Evolutionary conservation across 2,797 vertebrate genomes (phyloP).

Genomic region (Pygocentrus nattereri): DNA sequence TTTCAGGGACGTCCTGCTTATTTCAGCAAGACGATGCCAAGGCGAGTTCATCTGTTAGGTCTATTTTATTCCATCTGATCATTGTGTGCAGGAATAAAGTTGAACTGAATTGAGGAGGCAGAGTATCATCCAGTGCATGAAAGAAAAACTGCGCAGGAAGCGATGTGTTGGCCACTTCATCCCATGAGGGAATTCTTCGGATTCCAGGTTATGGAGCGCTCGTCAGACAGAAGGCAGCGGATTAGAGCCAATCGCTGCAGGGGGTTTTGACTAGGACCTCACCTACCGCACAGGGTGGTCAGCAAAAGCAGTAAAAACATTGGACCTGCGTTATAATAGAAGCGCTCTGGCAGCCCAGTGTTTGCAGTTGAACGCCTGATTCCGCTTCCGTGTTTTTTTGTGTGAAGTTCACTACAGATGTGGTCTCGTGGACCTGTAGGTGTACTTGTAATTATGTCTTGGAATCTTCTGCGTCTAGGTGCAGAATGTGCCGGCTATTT

Average conservation of each 20-base stretch:
- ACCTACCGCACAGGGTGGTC: slow-evolving; percentile 40
- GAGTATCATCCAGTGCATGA: no score
- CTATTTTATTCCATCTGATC: no score
- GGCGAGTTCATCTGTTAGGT: no score
- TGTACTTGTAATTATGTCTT: slow-evolving; percentile 46
- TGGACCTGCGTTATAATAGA: slow-evolving; percentile 36
- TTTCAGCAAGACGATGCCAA: no score
- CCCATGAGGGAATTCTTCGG: slow-evolving; percentile 78
- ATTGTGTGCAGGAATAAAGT: not conserved
- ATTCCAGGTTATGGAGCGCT: slow-evolving; percentile 66
- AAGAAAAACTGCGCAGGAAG: not conserved
- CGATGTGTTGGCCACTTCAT: slow-evolving; percentile 35
- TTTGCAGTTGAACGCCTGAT: slow-evolving; percentile 11
- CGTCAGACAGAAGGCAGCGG: slow-evolving; percentile 51
- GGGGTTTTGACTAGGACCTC: slow-evolving; percentile 29
- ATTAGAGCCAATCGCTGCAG: slow-evolving; percentile 33
- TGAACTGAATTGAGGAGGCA: not conserved
- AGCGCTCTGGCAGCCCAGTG: slow-evolving; percentile 16
- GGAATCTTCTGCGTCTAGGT: slow-evolving; percentile 52
- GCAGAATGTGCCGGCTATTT: slow-evolving; percentile 55
- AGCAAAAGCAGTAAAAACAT: slow-evolving; percentile 33
- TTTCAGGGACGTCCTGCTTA: no score
- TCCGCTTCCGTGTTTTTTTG: slow-evolving; percentile 23
- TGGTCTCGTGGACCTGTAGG: slow-evolving; percentile 30
- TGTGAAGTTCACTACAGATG: slow-evolving; percentile 36